These are phyloP conservation scores for Spea hammondii DNA, from an alignment of 2,797 vertebrate genomes.

Conservation along the genomic window DNA sequence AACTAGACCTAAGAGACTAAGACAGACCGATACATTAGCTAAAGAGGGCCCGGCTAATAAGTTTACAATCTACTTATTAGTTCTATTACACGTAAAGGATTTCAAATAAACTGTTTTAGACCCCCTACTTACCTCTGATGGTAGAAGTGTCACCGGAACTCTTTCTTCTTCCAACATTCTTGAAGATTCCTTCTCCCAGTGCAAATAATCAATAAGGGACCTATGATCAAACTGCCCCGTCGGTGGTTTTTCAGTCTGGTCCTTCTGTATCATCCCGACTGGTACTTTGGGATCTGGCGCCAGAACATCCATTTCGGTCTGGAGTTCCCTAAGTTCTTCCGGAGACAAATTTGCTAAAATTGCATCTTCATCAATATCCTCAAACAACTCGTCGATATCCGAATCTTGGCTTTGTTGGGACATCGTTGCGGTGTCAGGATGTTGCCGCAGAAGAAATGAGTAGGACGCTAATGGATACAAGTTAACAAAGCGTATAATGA, in stretches of 20 bases:
- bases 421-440: slow-evolving; percentile 56
- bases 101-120: too few relatives aligned
- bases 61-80: too few relatives aligned
- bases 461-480: background rate
- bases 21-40: too few relatives aligned
- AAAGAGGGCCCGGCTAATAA: too few relatives aligned
- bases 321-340: slow-evolving; percentile 88
- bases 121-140: slow-evolving; percentile 78
- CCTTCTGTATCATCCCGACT: slow-evolving; percentile 89
- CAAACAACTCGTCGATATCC: slow-evolving; percentile 65
- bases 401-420: slow-evolving; percentile 67
- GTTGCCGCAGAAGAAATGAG: background rate
- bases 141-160: slow-evolving; percentile 82
- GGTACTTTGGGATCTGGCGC: slow-evolving; percentile 89
- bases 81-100: too few relatives aligned
- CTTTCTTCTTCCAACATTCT: slow-evolving; percentile 92
- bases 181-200: slow-evolving; percentile 92
- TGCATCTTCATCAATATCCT: slow-evolving; percentile 89
- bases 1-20: too few relatives aligned
- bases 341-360: slow-evolving; percentile 90
- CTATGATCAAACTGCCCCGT: slow-evolving; percentile 90
- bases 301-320: slow-evolving; percentile 93
- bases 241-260: slow-evolving; percentile 90
- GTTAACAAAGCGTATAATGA: background rate
- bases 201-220: slow-evolving; percentile 90